Base-by-base conservation (phyloP, 2,113 vertebrate species). In the Conger conger region DNA sequence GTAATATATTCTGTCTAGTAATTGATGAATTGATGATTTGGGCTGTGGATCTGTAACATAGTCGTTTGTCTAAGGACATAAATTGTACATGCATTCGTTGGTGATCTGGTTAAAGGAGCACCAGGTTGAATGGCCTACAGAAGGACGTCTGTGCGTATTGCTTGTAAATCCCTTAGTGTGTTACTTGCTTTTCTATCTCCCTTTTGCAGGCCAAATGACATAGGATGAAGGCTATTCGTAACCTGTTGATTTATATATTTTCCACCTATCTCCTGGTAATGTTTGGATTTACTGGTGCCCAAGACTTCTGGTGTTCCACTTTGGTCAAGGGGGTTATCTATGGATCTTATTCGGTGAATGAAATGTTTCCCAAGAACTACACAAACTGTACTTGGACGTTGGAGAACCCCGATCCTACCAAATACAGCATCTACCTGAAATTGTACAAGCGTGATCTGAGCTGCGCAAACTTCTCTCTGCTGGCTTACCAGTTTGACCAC, bases 211-310 rank as follows among this genome's bases (percentile, higher is more conserved):
- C 98, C 98, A 98, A 99, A 99, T 99, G 98, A 97, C 98, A 99
- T 99, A 99, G 98, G 98, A 99, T 99, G 98, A 99, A 99, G 98
- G 98, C 98, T 99, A 96, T 99, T 98, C 97, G 97, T 97, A 99
- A 99, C 96, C 96, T 99, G 97, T 97, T 99, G 98, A 99, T 99
- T 99, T 99, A 99, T 97, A 99, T 99, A 98, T 99, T 99, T 99
- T 99, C 98, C 98, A 99, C 98, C 97, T 99, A 99, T 98, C 97
- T 99, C 93, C 98, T 99, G 98, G 96, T 99, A 98, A 99, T 99
- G 98, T 97, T 99, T 97, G 98, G 98, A 99, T 99, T 97, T 97
- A 98, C 98, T 96, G 96, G 96, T 96, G 97, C 97, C 97, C 97
- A 99, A 99, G 98, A 99, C 97, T 99, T 97, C 94, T 99, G 98